Conservation (phyloP, 35 echinoderm and acorn worm species). For the Amphiura filiformis region DNA sequence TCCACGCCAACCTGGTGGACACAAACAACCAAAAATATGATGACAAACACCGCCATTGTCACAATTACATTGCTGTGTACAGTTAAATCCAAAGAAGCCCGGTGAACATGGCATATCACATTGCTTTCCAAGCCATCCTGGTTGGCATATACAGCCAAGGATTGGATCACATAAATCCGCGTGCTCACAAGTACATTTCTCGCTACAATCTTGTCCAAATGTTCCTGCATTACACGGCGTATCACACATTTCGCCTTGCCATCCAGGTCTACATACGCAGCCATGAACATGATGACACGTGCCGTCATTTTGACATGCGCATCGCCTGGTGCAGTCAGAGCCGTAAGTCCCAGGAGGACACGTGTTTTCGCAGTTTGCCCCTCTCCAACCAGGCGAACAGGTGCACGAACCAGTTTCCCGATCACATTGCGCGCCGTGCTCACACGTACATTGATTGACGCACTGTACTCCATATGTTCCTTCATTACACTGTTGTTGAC, state of each 20-base stretch:
- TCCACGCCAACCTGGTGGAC: conserved; percentile 67
- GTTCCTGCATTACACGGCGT: conserved; percentile 51
- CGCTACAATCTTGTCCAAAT: conserved; percentile 65
- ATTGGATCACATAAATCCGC: conserved; percentile 57
- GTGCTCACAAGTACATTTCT: conserved; percentile 72
- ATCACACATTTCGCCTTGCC: conserved; percentile 62
- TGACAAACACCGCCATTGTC: conserved; percentile 70
- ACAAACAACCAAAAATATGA: conserved; percentile 78
- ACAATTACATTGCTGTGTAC: conserved; percentile 61
- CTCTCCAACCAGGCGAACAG: conserved; percentile 70
- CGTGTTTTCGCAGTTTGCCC: conserved; percentile 38
- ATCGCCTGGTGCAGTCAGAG: conserved; percentile 33
- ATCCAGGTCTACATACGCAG: conserved; percentile 70
- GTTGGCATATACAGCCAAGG: conserved; percentile 68
- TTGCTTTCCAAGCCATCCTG: conserved; percentile 48
- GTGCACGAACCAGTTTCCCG: conserved; percentile 53
- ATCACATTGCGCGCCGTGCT: conserved; percentile 47
- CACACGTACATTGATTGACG: conserved; percentile 50
- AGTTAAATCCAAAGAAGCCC: conserved; percentile 70
- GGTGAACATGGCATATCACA: conserved; percentile 58
- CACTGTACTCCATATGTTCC: conserved; percentile 64
- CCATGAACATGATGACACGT: conserved; percentile 60
- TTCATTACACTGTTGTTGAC: conserved; percentile 47
- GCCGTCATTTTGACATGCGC: conserved; percentile 63
- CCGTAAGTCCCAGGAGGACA: conserved; percentile 63